A percentile compares a stretch with the other conserved stretches of the same genome.
phyloP scores from a whole-genome alignment of 2,113 vertebrate genomes.

The Carollia perspicillata region DNA sequence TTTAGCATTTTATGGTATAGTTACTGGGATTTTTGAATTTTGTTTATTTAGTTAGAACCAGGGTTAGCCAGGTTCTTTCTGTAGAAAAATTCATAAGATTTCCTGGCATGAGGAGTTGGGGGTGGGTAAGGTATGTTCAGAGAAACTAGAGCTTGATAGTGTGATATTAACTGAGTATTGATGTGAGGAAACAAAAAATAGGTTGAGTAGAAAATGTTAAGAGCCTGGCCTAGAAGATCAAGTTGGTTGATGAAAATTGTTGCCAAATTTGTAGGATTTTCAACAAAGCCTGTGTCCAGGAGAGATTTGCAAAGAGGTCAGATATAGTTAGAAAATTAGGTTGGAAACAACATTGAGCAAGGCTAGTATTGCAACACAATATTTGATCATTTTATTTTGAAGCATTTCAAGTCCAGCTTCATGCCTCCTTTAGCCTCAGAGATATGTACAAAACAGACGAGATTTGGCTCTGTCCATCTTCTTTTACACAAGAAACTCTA shows the following conservation, averaged over 20 bases:
- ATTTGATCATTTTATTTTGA: constrained; percentile 8
- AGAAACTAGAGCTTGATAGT: background rate
- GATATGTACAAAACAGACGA: background rate
- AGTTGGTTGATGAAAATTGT: background rate
- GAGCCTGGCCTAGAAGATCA: background rate
- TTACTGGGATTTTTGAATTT: background rate
- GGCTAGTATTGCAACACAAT: background rate
- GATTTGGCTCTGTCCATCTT: background rate
- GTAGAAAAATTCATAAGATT: background rate
- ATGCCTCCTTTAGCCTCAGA: background rate
- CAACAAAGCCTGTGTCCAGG: background rate
- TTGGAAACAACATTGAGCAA: background rate
- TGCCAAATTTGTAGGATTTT: background rate
- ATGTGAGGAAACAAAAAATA: background rate
- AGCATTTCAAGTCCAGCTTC: background rate
- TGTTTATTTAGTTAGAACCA: background rate
- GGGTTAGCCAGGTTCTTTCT: background rate
- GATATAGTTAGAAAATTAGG: background rate
- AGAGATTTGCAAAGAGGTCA: constrained; percentile 12
- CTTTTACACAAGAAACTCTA: background rate
- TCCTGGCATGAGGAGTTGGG: background rate
- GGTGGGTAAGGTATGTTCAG: background rate
- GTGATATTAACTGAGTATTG: background rate
- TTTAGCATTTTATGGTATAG: background rate
- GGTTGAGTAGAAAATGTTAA: background rate